Evolutionary conservation across 1,140 invertebrate genomes (phyloP).

Genomic region (Drosophila orena): DNA sequence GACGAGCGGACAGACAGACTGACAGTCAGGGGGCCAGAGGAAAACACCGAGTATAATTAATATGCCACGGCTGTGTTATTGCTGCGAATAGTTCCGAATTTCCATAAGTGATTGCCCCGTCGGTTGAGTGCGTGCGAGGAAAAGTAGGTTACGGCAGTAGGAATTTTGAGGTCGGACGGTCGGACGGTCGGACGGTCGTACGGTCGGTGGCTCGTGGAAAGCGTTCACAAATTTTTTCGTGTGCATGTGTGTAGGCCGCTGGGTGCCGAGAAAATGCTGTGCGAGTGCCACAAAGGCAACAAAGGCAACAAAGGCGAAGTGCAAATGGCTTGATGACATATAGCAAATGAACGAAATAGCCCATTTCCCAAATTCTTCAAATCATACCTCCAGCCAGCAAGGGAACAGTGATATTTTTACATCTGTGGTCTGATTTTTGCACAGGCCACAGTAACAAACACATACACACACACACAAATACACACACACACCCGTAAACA

Average conservation of each 20-base stretch:
- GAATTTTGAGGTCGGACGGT: slow-evolving; percentile 56
- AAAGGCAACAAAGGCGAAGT: slow-evolving; percentile 59
- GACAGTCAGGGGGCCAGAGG: slow-evolving; percentile 1
- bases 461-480: slow-evolving; percentile 7
- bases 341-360: slow-evolving; percentile 55
- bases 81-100: slow-evolving; percentile 35
- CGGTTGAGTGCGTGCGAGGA: slow-evolving; percentile 38
- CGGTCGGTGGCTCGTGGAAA: slow-evolving; percentile 43
- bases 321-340: slow-evolving; percentile 69
- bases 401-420: slow-evolving; percentile 72
- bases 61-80: slow-evolving; percentile 17
- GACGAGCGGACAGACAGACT: slow-evolving; percentile 23
- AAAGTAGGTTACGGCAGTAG: slow-evolving; percentile 64
- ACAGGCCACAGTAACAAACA: slow-evolving; percentile 41
- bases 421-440: slow-evolving; percentile 74
- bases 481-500: slow-evolving; percentile 12
- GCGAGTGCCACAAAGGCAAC: slow-evolving; percentile 51
- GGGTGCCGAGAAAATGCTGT: slow-evolving; percentile 67
- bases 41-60: slow-evolving; percentile 22
- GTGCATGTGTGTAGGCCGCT: slow-evolving; percentile 62
- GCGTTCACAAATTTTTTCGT: slow-evolving; percentile 30
- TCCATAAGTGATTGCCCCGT: slow-evolving; percentile 8
- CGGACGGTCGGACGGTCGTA: slow-evolving; percentile 58
- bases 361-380: slow-evolving; percentile 49
- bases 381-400: slow-evolving; percentile 42